Evolutionary conservation across 2,888 invertebrate genomes (phyloP).

Genomic region (Belgica antarctica): DNA sequence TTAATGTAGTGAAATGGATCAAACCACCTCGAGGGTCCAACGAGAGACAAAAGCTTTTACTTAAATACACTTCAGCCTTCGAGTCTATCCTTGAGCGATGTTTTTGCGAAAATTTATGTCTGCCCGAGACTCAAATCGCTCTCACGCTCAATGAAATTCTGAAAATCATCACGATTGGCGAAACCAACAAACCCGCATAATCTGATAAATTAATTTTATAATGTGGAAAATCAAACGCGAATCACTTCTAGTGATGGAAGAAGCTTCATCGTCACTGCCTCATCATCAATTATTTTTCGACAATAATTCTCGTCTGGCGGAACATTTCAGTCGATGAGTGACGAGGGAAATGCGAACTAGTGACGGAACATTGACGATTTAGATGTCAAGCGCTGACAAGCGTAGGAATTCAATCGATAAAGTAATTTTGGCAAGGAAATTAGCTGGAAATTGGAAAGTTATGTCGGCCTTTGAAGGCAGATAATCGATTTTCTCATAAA

Average conservation of each 20-base stretch:
- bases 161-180: not conserved
- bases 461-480: no score
- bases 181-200: conserved; percentile 4
- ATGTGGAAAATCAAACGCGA: not conserved
- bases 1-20: conserved; percentile 17
- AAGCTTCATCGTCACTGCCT: conserved; percentile 16
- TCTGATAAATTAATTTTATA: conserved; percentile 21
- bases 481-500: no score
- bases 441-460: no score
- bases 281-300: conserved; percentile 19
- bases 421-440: no score
- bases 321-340: not conserved
- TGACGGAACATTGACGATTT: no score
- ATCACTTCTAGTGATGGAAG: not conserved
- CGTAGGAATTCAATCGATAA: no score
- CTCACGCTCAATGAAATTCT: conserved; percentile 8
- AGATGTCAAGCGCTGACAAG: no score
- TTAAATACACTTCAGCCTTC: not conserved
- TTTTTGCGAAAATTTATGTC: not conserved
- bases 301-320: conserved; percentile 1
- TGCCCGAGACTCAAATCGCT: conserved; percentile 2
- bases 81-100: not conserved
- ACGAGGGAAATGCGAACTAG: no score
- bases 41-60: conserved; percentile 2
- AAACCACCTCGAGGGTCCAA: not conserved